phyloP scores from a whole-genome alignment of 2,888 invertebrate genomes.

The Mantis religiosa region DNA sequence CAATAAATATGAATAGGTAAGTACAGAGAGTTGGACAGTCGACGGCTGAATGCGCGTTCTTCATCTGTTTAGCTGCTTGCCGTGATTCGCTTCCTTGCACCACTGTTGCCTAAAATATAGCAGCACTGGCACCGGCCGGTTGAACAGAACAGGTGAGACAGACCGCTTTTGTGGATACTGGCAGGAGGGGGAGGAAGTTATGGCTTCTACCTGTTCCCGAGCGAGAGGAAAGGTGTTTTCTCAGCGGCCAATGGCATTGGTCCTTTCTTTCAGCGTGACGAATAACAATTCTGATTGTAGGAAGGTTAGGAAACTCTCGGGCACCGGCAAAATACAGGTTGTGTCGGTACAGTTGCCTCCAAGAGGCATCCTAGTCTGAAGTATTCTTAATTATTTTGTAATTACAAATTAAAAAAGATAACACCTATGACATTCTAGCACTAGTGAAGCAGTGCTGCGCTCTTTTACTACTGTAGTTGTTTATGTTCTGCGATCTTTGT shows the following conservation, averaged over 20 bases:
- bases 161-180: background rate
- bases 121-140: background rate
- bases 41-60: no score
- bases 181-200: background rate
- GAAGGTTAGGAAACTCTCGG: background rate
- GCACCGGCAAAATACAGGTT: background rate
- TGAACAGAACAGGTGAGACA: background rate
- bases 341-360: background rate
- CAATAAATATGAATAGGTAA: no score
- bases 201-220: background rate
- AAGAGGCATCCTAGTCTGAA: background rate
- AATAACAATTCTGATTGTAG: background rate
- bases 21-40: no score
- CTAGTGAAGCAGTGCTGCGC: background rate
- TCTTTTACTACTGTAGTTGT: background rate
- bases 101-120: background rate
- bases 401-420: background rate
- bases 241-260: background rate
- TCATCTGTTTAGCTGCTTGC: background rate
- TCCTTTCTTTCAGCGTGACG: background rate
- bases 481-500: background rate
- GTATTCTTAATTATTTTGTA: background rate
- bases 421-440: background rate
- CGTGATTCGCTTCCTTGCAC: background rate
- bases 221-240: background rate